These are phyloP conservation scores for Actenoides hombroni DNA, from an alignment of 2,113 vertebrate species.

Conservation along the genomic window DNA sequence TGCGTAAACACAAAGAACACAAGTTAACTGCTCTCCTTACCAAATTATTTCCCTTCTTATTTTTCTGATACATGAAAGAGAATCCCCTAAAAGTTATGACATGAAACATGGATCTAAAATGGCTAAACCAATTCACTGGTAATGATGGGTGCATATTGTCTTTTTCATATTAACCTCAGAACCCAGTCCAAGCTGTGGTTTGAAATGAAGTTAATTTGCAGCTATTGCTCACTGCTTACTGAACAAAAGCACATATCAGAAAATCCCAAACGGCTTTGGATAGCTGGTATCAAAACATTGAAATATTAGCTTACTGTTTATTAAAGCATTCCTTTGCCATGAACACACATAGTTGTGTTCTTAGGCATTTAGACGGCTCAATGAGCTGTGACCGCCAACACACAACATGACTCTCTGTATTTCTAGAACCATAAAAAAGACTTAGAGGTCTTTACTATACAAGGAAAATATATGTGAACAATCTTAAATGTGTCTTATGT, in stretches of 20 bases:
- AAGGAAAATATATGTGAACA: conserved; percentile 3
- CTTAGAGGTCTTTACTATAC: background rate
- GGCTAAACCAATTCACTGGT: background rate
- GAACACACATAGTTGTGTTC: conserved; percentile 53
- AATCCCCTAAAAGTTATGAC: background rate
- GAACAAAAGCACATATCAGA: conserved; percentile 24
- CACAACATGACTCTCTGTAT: background rate
- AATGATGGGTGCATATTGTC: background rate
- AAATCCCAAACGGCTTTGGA: conserved; percentile 38
- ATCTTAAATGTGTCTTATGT: background rate
- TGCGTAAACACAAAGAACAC: conserved; percentile 59
- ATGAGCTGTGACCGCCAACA: background rate
- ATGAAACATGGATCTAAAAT: background rate
- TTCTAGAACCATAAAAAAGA: conserved; percentile 4
- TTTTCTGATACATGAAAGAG: background rate
- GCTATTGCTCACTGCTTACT: background rate
- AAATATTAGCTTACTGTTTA: conserved; percentile 24
- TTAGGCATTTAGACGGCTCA: conserved; percentile 26
- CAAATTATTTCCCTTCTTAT: background rate
- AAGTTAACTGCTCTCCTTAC: background rate
- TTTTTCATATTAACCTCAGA: background rate
- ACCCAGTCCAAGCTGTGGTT: background rate
- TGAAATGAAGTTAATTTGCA: conserved; percentile 30
- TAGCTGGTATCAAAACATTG: conserved; percentile 22
- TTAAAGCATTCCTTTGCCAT: conserved; percentile 19